phyloP scores from a whole-genome alignment of 2,797 vertebrate genomes.

The Sandelia bainsii region DNA sequence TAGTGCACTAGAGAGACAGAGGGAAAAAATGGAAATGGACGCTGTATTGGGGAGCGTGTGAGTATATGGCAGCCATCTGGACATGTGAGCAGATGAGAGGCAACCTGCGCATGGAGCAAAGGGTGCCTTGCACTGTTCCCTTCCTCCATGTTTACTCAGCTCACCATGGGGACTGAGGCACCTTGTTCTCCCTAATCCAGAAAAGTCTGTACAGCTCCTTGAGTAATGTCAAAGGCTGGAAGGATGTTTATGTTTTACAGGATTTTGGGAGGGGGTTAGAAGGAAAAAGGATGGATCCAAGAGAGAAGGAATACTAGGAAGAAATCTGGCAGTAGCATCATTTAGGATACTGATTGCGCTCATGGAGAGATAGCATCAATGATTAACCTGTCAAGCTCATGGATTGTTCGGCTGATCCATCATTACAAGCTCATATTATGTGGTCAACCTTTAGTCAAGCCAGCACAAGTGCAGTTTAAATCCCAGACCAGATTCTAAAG shows the following conservation, averaged over 20 bases:
- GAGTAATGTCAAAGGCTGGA: slow-evolving; percentile 43
- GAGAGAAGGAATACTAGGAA: slow-evolving; percentile 30
- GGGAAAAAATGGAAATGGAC: slow-evolving; percentile 18
- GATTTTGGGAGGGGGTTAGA: slow-evolving; percentile 30
- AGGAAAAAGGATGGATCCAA: slow-evolving; percentile 7
- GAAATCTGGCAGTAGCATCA: slow-evolving; percentile 31
- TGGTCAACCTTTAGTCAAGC: not conserved
- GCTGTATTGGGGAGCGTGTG: slow-evolving; percentile 12
- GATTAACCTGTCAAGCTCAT: slow-evolving; percentile 13
- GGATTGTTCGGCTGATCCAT: slow-evolving; percentile 9
- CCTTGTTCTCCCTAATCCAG: slow-evolving; percentile 50
- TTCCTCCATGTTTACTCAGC: slow-evolving; percentile 72
- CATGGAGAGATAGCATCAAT: not conserved
- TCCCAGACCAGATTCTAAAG: not conserved
- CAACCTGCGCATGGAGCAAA: slow-evolving; percentile 55
- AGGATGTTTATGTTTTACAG: slow-evolving; percentile 69
- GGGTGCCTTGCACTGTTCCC: slow-evolving; percentile 55
- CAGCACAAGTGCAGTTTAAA: slow-evolving; percentile 2
- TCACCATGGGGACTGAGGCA: slow-evolving; percentile 59
- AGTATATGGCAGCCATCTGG: slow-evolving; percentile 65
- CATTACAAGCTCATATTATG: not conserved
- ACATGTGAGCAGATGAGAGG: slow-evolving; percentile 63
- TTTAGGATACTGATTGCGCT: slow-evolving; percentile 10
- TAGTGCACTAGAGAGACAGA: slow-evolving; percentile 37
- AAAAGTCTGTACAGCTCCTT: slow-evolving; percentile 19